These are phyloP conservation scores for Rhaphigaster nebulosa DNA, from an alignment of 2,888 invertebrate genomes.

Conservation along the genomic window DNA sequence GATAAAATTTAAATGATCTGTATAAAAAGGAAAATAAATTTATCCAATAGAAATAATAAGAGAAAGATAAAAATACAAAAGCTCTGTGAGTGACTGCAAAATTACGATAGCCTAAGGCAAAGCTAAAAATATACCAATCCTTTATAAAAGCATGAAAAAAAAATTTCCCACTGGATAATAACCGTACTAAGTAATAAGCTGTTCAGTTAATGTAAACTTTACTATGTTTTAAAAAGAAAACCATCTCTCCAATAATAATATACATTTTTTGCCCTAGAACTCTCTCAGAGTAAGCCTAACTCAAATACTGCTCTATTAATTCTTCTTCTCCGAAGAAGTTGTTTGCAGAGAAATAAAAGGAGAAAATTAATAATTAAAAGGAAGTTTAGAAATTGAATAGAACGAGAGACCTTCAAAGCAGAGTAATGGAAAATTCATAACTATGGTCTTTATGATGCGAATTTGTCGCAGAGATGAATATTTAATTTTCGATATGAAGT, in stretches of 20 bases:
- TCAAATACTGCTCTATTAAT: background rate
- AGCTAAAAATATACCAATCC: too few species aligned
- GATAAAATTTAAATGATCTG: too few species aligned
- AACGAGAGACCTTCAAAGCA: background rate
- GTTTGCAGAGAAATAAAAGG: background rate
- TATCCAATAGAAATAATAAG: too few species aligned
- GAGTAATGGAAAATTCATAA: background rate
- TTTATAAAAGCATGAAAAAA: too few species aligned
- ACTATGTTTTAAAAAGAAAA: background rate
- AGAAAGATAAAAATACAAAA: too few species aligned
- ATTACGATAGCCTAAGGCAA: too few species aligned
- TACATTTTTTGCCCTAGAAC: background rate
- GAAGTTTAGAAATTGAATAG: background rate
- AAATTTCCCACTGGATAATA: too few species aligned
- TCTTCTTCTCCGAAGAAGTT: background rate
- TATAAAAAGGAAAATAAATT: too few species aligned
- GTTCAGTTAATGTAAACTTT: too few species aligned
- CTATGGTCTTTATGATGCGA: background rate
- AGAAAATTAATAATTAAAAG: constrained; percentile 10
- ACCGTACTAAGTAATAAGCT: too few species aligned
- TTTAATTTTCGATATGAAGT: background rate
- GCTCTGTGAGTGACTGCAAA: too few species aligned
- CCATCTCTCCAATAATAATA: background rate
- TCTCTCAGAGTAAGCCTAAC: background rate
- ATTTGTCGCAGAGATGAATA: background rate